Base-by-base conservation (phyloP, 2,888 invertebrate genomes). In the Sipunculus nudus region DNA sequence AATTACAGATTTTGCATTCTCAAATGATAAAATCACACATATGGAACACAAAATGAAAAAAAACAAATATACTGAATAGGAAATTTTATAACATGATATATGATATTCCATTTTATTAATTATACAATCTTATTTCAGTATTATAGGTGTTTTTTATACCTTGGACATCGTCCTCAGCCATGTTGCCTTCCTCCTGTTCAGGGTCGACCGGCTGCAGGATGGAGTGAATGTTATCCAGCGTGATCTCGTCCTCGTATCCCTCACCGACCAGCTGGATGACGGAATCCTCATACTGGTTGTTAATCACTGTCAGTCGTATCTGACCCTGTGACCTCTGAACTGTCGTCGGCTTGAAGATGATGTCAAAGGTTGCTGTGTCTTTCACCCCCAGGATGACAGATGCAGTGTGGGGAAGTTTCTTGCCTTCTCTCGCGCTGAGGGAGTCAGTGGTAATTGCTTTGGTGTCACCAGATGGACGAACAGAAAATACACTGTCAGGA, bases 261-360 rank as follows among this genome's bases (percentile, higher is more conserved):
- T 86, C 85, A 0, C 84, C 87, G 1, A 81, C 79, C 62, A 83
- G 68, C 70, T 83, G 78, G n/a, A 88, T 76, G 31, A 79, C 80
- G n/a, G 85, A 77, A 59, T 85, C 84, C 68, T 88, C 88, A 70
- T 86, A 88, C 45, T 88, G 88, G 80, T 89, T 89, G 70, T 87
- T 85, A 13, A 84, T 76, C 3, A 87, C 84, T 38, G 84, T 81
- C 26, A 88, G 66, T 32, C 84, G 84, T 40, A 88, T 70, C 47
- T 78, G 60, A 38, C 53, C 84, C 63, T 78, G 78, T 19, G 80
- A 80, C 39, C 82, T 70, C 61, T 76, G 76, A 4, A 78, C 67
- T n/a, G 62, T 53, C 3, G 53, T 57, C 0, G 84, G 82, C 31
- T 65, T 64, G 69, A 74, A 84, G 31, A 73, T 65, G 25, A 77